Evolutionary conservation across 2,888 invertebrate genomes (phyloP), one percentile per base, ranked within the genome.

Genomic region (Lymantria monacha): DNA sequence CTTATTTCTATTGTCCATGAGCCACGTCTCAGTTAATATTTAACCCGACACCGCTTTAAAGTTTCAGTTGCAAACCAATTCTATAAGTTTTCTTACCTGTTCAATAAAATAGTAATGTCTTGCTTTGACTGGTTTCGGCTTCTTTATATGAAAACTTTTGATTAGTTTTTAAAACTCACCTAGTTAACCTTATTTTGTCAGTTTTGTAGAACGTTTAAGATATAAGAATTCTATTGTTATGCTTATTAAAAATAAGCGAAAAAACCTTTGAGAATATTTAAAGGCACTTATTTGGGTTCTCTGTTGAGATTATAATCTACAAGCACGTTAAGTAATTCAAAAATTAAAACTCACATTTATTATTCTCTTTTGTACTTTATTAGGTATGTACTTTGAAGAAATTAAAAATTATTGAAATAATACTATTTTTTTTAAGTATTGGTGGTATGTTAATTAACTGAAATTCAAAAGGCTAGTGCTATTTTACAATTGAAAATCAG

Each of bases 91-190:
- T 66, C 65, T 55, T 69, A 65, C 66, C 74, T 64, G 72, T 76
- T 79, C 79, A 79, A 83, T 81, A 83, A 82, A 84, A 82, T 69
- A 77, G 71, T 77, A 66, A 78, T 77, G 75, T 73, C 72, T 77
- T 74, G 69, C 70, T 77, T 70, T 72, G 71, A 74, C 75, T 80
- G 78, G 74, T 78, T 77, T 76, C 71, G 71, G 71, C 67, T 78
- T 79, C 78, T 79, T 81, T 78, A 75, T 69, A 67, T 67, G 62
- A 63, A 73, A 85, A 86, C 64, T 85, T 85, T 81, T 83, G 84
- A 85, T 85, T 85, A 76, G 81, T 82, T 85, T 76, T 44, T 30
- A 12, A n/a, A 31, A 38, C 38, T 38, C 42, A 22, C 7, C 13
- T 37, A 44, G 41, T 7, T 41, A 33, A 13, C 13, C 11, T 42